Evolutionary conservation across 2,113 vertebrate species (phyloP), one percentile per base, ranked within the genome.

Genomic region (Clinocottus analis): DNA sequence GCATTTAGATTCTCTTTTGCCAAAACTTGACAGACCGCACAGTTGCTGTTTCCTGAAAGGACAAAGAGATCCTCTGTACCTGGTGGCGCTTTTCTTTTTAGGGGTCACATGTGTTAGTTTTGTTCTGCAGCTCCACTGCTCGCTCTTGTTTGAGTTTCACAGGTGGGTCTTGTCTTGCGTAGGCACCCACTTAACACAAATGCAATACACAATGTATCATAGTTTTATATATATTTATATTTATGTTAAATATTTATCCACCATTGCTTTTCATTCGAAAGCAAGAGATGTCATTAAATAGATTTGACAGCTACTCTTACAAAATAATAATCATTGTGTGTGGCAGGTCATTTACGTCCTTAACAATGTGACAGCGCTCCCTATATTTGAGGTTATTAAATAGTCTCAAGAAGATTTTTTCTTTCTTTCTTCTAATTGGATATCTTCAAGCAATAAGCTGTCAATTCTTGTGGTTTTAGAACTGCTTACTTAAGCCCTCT

Each of bases 301-400:
- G 25, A 14, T 21, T 23, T 41, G 47, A 61, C 39, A 58, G 17
- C 1, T 11, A 27, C 62, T 49, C 41, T 68, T 10, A 56, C 39
- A 49, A 80, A 72, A 80, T 59, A 70, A 47, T 72, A 33, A 35
- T 61, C 8, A 65, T 71, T 60, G 49, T 31, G 12, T n/a, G 33
- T 61, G 62, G 14, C 61, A 16, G 67, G 67, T 72, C 16, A 77
- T 70, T 13, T 67, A 31, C 33, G 29, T 17, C 23, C 63, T 4
- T 43, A 59, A 67, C 43, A 67, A 65, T 17, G 35, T 13, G 13
- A 43, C 45, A 82, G 17, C 23, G 23, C 5, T 12, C 62, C 1
- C 9, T 62, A 12, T 56, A 62, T 55, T 72, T 0, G 31, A 41
- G 7, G 17, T 27, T 43, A 51, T 37, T 72, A 7, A 60, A 51